Evolutionary conservation across 2,797 vertebrate species (phyloP).

Genomic region (Gymnocypris eckloni): DNA sequence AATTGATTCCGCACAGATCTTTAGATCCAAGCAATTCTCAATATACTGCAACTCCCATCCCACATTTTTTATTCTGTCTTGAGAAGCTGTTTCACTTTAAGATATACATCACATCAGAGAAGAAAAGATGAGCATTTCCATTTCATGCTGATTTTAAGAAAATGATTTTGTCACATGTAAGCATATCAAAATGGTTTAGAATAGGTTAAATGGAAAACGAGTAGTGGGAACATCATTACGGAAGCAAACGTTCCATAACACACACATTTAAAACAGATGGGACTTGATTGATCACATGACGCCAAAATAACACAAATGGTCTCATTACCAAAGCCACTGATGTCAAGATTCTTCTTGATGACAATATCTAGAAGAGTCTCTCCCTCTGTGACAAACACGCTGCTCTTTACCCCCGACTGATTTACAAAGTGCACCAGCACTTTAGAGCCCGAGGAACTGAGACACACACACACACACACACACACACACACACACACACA

Average conservation of each 20-base stretch:
- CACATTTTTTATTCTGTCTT: neutral
- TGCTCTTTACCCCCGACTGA: slow-evolving; percentile 73
- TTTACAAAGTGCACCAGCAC: slow-evolving; percentile 78
- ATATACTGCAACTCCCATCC: neutral
- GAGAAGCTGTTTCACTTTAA: neutral
- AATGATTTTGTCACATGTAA: neutral
- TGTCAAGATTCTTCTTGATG: slow-evolving; percentile 77
- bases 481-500: too few relatives aligned
- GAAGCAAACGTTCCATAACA: neutral
- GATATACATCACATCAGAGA: neutral
- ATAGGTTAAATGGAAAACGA: neutral
- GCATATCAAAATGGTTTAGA: neutral
- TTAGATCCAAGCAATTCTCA: neutral
- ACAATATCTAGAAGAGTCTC: slow-evolving; percentile 79
- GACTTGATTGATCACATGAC: neutral
- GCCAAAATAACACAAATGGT: neutral
- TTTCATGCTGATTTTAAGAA: neutral
- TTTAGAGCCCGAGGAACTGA: slow-evolving; percentile 60
- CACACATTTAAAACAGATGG: neutral
- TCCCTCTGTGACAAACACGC: slow-evolving; percentile 72
- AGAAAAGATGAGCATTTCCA: neutral
- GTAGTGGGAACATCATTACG: neutral
- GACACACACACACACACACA: slow-evolving; percentile 25
- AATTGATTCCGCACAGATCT: neutral
- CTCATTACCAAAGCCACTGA: slow-evolving; percentile 78